Evolutionary conservation across 92 coral and sea anemone species (phyloP).

Genomic region (Anthopleura xanthogrammica): DNA sequence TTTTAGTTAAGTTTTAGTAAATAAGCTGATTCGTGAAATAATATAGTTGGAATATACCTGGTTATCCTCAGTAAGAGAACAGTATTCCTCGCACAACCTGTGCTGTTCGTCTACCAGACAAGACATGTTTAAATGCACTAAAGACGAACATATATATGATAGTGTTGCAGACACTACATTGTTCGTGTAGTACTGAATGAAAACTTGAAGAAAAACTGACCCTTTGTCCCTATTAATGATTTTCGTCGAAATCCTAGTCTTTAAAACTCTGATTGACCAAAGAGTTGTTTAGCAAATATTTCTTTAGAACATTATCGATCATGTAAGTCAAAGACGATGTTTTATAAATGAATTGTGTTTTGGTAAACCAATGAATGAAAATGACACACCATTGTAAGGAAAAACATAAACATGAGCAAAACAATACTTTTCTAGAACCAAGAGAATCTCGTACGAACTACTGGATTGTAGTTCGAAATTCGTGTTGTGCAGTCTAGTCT

Average conservation of each 20-base stretch:
- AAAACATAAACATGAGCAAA: not conserved
- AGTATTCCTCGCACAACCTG: no score
- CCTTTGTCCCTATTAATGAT: no score
- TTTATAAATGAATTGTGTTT: slow-evolving; percentile 18
- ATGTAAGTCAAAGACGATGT: slow-evolving; percentile 14
- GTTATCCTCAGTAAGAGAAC: no score
- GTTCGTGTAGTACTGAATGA: no score
- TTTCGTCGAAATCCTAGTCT: not conserved
- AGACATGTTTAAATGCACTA: no score
- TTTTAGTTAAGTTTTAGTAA: no score
- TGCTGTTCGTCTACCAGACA: no score
- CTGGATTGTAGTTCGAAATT: not conserved
- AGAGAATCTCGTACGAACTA: not conserved
- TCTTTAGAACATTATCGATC: slow-evolving; percentile 19
- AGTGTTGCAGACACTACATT: no score
- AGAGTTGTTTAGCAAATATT: slow-evolving; percentile 9
- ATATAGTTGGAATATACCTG: no score
- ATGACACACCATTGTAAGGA: not conserved
- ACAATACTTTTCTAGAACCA: not conserved
- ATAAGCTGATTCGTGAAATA: no score
- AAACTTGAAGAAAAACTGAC: no score
- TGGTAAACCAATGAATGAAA: not conserved
- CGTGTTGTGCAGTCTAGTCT: not conserved
- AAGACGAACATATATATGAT: no score
- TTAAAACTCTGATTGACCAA: not conserved